Percentiles rank a stretch among this genome's conserved stretches.
Evolutionary conservation across 2,797 vertebrate genomes (phyloP).

Genomic region (Pogonophryne albipinna): DNA sequence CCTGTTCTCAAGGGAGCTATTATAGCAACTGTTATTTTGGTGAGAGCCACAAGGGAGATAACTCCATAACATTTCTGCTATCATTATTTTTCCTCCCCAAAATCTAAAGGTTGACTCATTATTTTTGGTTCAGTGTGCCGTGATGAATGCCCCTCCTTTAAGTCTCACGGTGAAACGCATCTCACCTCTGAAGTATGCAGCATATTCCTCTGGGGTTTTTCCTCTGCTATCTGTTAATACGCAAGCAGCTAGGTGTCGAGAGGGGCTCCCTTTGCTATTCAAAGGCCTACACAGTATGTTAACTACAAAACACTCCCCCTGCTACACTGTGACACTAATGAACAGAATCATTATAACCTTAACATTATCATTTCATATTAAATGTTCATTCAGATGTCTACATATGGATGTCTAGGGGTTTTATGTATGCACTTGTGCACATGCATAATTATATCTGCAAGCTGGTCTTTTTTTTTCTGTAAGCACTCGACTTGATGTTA

Average conservation of each 20-base stretch:
- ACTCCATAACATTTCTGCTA: slow-evolving; percentile 45
- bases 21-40: slow-evolving; percentile 68
- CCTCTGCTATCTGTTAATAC: slow-evolving; percentile 52
- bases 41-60: slow-evolving; percentile 58
- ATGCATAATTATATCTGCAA: slow-evolving; percentile 15
- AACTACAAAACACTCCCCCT: slow-evolving; percentile 31
- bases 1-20: slow-evolving; percentile 70
- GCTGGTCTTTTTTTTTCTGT: slow-evolving; percentile 12
- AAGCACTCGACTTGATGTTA: slow-evolving; percentile 23
- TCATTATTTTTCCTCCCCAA: slow-evolving; percentile 25
- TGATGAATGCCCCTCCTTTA: slow-evolving; percentile 72
- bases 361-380: slow-evolving; percentile 31
- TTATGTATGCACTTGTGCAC: slow-evolving; percentile 21
- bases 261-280: slow-evolving; percentile 51
- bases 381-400: slow-evolving; percentile 34
- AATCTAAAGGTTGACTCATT: slow-evolving; percentile 69
- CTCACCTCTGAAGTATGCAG: slow-evolving; percentile 61
- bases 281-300: slow-evolving; percentile 41
- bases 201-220: slow-evolving; percentile 53
- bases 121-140: slow-evolving; percentile 69
- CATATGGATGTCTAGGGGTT: slow-evolving; percentile 19
- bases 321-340: slow-evolving; percentile 50
- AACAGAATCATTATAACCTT: slow-evolving; percentile 48
- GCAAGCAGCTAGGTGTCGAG: slow-evolving; percentile 59
- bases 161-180: slow-evolving; percentile 58